Evolutionary conservation across 37 sponge, comb jelly and placozoan species (phyloP), one percentile per base, ranked within the genome.

Genomic region (Beroe ovata): DNA sequence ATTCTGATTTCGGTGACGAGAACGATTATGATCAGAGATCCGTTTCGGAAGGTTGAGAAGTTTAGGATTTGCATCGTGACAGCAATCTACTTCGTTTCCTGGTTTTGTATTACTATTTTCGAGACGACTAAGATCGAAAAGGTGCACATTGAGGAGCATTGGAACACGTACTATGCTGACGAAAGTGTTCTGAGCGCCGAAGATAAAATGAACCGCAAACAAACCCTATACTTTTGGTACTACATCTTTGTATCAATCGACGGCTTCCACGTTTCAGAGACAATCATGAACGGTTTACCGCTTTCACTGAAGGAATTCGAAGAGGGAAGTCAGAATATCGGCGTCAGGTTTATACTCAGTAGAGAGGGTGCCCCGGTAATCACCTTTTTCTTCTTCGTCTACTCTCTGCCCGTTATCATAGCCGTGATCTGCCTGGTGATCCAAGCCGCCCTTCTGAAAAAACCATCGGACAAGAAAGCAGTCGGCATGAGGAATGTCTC

Each of bases 1-100:
- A 29, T 29, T 4, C 26, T 62, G 63, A 6, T 62, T 23, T 28
- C 28, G 21, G 26, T 62, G 8, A 29, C 26, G 28, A 23, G 63
- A 4, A 62, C 63, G 28, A 62, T 62, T 29, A 62, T 62, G 63
- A 62, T 62, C 6, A 62, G n/a, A 16, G n/a, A 62, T 62, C 63
- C 63, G 19, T 62, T 62, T 29, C 8, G n/a, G 4, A 4, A 62
- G 63, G 3, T 29, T 6, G 26, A 29, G 28, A 62, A 18, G 26
- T 28, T 4, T 20, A 29, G 63, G 63, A 62, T 62, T 29, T 62
- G 23, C 63, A 4, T 62, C n/a, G 63, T 29, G 8, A 4, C 26
- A 62, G 23, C 63, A n/a, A 4, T 62, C 3, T 6, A 28, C 4
- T 28, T 29, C 21, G 4, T 18, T 4, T 18, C 26, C 63, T 62